Base-by-base conservation (phyloP, 30 jellyfish, hydroid and myxozoan genomes). In the Sanderia malayensis region DNA sequence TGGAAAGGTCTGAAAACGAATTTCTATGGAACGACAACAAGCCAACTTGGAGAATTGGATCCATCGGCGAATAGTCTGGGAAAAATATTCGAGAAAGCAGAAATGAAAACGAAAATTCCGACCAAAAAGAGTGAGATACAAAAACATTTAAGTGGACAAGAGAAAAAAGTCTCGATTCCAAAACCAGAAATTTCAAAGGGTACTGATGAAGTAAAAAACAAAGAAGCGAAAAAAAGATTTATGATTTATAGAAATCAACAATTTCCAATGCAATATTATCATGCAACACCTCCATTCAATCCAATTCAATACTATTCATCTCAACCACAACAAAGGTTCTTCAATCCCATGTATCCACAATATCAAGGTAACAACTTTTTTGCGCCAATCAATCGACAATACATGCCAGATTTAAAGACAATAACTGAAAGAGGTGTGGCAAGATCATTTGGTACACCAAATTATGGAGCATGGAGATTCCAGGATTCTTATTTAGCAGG, bases 11-110 rank as follows among this genome's bases (percentile, higher is more conserved):
- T 81, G 8, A 58, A 71, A 29, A 57, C 23, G 29, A 37, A 64
- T 19, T 81, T 81, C 79, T 81, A 81, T 27, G 73, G 6, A 41
- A 81, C 99, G 25, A 92, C 99, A 26, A 86, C 83, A 66, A 85
- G 99, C 52, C 96, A 79, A 46, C 86, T 92, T 11, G 99, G 94
- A 32, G 95, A 80, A 46, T 23, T 24, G 3, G 96, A 92, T 46
- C 99, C 99, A 1, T 58, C 85, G 29, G 74, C 95, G 31, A 85
- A 92, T 90, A 64, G 88, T 47, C 29, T 22, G 1, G 67, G 11
- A 17, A 22, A 47, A 58, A 44, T 62, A 27, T 46, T 37, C 13
- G 75, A 26, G 2, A 21, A 59, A 33, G 85, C 34, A 76, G 80
- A 61, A 34, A 46, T 46, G 20, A 76, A 49, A 47, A 31, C 73